A percentile compares a stretch with the other conserved stretches of the same genome.
These are phyloP conservation scores for Euplagia quadripunctaria DNA, from an alignment of 2,888 invertebrate genomes.

Conservation along the genomic window DNA sequence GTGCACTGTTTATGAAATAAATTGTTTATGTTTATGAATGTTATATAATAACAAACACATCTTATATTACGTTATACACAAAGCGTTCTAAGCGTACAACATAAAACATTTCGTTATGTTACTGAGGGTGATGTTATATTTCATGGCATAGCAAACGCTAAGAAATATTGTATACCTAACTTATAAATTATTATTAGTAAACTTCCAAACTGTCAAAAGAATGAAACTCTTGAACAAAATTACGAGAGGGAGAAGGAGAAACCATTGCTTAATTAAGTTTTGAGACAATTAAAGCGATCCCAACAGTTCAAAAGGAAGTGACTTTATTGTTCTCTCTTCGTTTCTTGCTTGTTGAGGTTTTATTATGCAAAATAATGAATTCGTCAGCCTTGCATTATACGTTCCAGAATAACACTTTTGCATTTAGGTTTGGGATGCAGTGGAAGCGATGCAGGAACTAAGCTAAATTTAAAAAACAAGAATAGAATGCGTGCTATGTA, in stretches of 20 bases:
- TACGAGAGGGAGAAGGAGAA: not conserved
- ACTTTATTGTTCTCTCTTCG: slow-evolving; percentile 40
- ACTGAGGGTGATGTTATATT: too few species aligned
- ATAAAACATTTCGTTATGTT: too few species aligned
- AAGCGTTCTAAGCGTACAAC: not conserved
- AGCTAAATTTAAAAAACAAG: not conserved
- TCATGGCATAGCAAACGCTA: too few species aligned
- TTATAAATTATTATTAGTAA: not conserved
- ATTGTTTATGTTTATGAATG: too few species aligned
- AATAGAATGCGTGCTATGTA: not conserved
- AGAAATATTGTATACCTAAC: not conserved
- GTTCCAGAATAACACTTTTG: slow-evolving; percentile 46
- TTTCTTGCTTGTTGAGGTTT: slow-evolving; percentile 57
- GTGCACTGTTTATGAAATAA: too few species aligned
- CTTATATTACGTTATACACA: not conserved
- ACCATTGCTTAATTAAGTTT: slow-evolving; percentile 9
- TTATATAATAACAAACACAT: not conserved
- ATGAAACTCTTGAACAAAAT: not conserved
- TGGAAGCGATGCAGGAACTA: slow-evolving; percentile 24
- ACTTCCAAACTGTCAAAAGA: not conserved
- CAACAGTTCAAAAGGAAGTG: slow-evolving; percentile 25
- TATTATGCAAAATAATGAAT: slow-evolving; percentile 72
- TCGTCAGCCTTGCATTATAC: slow-evolving; percentile 60
- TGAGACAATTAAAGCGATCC: slow-evolving; percentile 35
- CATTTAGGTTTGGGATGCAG: slow-evolving; percentile 18